phyloP scores from a whole-genome alignment of 2,113 vertebrate genomes.

The Daboia siamensis region DNA sequence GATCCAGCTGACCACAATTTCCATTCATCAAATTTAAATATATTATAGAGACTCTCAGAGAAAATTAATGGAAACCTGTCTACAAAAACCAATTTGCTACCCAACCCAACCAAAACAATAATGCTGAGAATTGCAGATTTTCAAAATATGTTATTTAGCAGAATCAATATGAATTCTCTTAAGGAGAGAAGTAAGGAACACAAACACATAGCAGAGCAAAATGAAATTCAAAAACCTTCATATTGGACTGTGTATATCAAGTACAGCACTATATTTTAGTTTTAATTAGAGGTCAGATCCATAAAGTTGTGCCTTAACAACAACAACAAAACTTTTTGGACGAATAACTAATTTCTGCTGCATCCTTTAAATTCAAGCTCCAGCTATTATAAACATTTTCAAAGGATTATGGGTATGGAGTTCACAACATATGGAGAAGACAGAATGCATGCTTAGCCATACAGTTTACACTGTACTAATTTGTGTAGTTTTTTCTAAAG shows the following conservation, averaged over 20 bases:
- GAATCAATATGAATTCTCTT: neutral
- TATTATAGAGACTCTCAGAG: neutral
- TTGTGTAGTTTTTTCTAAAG: neutral
- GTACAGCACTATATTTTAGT: neutral
- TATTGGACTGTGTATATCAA: neutral
- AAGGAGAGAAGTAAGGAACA: neutral
- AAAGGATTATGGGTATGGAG: too few relatives aligned
- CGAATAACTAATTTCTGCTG: neutral
- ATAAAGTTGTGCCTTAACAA: neutral
- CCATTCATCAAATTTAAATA: neutral
- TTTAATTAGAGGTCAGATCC: neutral
- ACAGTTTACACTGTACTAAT: neutral
- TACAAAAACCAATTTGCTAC: neutral
- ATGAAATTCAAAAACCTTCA: neutral
- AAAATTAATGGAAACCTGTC: neutral
- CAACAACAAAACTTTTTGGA: neutral
- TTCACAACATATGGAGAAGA: too few relatives aligned
- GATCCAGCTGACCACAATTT: conserved; percentile 23
- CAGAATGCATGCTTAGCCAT: too few relatives aligned
- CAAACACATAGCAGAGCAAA: neutral
- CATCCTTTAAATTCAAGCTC: neutral
- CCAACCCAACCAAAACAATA: neutral
- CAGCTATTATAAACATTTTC: neutral
- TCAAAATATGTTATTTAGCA: neutral
- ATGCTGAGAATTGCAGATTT: neutral